Evolutionary conservation across 2,113 vertebrate genomes (phyloP).

Genomic region (Zapus hudsonius): DNA sequence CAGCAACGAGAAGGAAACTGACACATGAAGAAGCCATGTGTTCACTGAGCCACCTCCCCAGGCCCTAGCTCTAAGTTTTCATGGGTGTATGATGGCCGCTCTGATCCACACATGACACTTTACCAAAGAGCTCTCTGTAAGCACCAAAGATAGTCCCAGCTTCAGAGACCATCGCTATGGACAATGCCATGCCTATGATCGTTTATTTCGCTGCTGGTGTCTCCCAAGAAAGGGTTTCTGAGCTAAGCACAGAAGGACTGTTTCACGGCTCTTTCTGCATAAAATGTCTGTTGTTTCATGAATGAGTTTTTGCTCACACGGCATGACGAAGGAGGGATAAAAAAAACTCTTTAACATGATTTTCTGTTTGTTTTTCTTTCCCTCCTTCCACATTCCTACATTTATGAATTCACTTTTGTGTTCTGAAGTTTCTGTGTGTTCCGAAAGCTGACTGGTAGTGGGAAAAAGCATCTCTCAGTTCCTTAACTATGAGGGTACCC

Average conservation of each 20-base stretch:
- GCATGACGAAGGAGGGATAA: not conserved
- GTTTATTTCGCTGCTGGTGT: not conserved
- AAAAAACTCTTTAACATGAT: not conserved
- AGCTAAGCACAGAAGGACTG: accelerated
- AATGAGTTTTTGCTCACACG: not conserved
- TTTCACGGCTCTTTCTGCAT: not conserved
- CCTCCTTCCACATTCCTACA: not conserved
- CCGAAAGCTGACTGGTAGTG: too few relatives aligned
- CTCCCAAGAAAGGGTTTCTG: not conserved
- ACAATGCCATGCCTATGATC: too few relatives aligned
- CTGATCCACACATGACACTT: too few relatives aligned
- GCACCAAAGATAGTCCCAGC: not conserved
- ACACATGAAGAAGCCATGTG: too few relatives aligned
- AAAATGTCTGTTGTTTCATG: not conserved
- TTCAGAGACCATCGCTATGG: not conserved
- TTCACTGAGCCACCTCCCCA: too few relatives aligned
- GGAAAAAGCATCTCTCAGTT: too few relatives aligned
- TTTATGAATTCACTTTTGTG: too few relatives aligned
- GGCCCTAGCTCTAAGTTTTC: too few relatives aligned
- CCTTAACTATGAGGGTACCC: accelerated
- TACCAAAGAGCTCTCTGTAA: not conserved
- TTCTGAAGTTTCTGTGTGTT: not conserved
- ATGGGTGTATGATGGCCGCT: not conserved
- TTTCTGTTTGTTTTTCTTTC: not conserved
- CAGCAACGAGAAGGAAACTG: too few relatives aligned